Percentiles rank a stretch among this genome's conserved stretches.
Evolutionary conservation across 2,113 vertebrate genomes (phyloP).

Genomic region (Heteronetta atricapilla): DNA sequence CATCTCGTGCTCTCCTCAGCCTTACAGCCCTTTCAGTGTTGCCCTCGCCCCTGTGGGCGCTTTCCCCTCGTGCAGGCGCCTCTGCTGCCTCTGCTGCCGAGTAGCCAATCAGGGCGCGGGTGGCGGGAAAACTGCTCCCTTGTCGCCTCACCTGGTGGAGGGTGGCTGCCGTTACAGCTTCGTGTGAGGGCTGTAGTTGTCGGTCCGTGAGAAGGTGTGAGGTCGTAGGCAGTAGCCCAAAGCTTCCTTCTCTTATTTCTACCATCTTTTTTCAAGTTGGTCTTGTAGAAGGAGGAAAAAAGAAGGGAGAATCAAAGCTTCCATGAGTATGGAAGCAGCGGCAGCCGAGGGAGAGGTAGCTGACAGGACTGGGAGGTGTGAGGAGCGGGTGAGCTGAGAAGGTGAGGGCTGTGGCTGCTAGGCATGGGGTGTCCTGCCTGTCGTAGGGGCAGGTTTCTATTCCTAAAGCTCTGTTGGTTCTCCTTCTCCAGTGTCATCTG

Average conservation of each 20-base stretch:
- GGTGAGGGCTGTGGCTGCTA: rapidly evolving
- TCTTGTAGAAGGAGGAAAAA: background rate
- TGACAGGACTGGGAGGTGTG: rapidly evolving
- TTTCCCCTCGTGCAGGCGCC: background rate
- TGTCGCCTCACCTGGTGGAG: rapidly evolving
- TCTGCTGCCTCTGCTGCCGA: rapidly evolving
- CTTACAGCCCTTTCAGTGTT: rapidly evolving
- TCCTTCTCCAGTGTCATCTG: rapidly evolving
- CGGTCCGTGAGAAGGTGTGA: background rate
- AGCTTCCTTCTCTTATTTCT: rapidly evolving
- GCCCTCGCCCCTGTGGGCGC: background rate
- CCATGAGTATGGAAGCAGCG: rapidly evolving
- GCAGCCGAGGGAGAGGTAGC: background rate
- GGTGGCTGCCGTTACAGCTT: rapidly evolving
- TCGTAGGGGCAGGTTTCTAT: rapidly evolving
- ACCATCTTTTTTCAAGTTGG: rapidly evolving
- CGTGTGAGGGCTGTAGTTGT: no score
- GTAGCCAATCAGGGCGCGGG: background rate
- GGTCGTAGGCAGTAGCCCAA: rapidly evolving
- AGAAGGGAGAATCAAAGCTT: background rate
- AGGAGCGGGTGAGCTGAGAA: rapidly evolving
- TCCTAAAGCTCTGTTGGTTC: background rate
- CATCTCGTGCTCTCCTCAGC: rapidly evolving
- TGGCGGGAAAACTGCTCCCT: rapidly evolving
- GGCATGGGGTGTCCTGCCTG: background rate